Evolutionary conservation across 1,140 invertebrate species (phyloP).

Genomic region (Trachymyrmex cornetzi): DNA sequence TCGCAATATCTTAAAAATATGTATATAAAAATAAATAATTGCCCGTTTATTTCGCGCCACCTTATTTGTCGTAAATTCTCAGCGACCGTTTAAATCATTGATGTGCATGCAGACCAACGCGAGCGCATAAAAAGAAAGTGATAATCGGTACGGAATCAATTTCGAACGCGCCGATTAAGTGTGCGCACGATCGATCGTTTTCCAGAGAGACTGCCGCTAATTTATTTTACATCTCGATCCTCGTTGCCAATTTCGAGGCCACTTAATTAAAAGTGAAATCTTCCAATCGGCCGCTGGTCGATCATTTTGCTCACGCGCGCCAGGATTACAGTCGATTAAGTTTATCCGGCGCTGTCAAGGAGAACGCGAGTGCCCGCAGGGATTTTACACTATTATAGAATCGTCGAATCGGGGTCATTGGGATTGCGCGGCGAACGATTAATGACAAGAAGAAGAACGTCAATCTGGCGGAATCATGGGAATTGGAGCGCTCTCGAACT

Average conservation of each 20-base stretch:
- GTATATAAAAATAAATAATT: background rate
- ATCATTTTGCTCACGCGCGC: slow-evolving; percentile 30
- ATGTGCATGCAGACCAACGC: background rate
- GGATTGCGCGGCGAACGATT: slow-evolving; percentile 74
- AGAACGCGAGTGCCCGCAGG: background rate
- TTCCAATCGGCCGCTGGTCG: slow-evolving; percentile 56
- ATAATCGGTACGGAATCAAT: slow-evolving; percentile 62
- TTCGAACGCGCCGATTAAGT: slow-evolving; percentile 45
- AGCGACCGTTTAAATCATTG: slow-evolving; percentile 33
- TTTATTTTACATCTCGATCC: slow-evolving; percentile 62
- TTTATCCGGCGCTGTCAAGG: background rate
- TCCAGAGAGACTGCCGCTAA: slow-evolving; percentile 35
- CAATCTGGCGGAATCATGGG: slow-evolving; percentile 65
- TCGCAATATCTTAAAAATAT: background rate
- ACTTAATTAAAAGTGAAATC: slow-evolving; percentile 76
- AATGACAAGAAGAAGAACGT: slow-evolving; percentile 62
- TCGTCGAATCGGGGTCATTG: slow-evolving; percentile 56
- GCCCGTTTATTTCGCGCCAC: background rate
- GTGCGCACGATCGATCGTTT: slow-evolving; percentile 44
- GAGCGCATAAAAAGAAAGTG: slow-evolving; percentile 23
- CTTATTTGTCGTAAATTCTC: slow-evolving; percentile 29
- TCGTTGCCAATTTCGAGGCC: slow-evolving; percentile 47
- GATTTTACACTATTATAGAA: slow-evolving; percentile 35
- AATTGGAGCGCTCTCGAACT: slow-evolving; percentile 66
- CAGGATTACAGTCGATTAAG: slow-evolving; percentile 16